Evolutionary conservation across 2,888 invertebrate species (phyloP).

Genomic region (Eupeodes latifasciatus): DNA sequence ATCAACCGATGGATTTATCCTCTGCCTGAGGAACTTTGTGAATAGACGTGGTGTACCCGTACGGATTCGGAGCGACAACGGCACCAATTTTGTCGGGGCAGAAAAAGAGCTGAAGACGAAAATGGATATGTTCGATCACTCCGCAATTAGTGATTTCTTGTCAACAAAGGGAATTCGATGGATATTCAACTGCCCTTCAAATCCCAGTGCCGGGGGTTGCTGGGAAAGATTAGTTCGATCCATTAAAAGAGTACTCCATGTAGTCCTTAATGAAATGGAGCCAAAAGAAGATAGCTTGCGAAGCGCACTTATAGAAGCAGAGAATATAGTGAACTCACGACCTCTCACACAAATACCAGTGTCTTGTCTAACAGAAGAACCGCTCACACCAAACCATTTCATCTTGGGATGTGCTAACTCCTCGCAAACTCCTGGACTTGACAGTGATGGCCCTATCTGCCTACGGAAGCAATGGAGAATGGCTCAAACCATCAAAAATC

Average conservation of each 20-base stretch:
- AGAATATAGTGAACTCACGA: no score
- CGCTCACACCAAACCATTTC: no score
- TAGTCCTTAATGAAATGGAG: neutral
- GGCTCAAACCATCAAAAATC: no score
- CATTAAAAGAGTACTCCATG: constrained; percentile 59
- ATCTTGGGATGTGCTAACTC: no score
- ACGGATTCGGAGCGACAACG: no score
- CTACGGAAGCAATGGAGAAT: no score
- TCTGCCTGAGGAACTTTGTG: constrained; percentile 23
- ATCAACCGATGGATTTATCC: neutral
- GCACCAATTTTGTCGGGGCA: constrained; percentile 66
- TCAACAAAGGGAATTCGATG: constrained; percentile 44
- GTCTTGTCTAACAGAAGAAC: no score
- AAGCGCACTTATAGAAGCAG: no score
- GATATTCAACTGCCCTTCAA: constrained; percentile 35
- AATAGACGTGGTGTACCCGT: constrained; percentile 61
- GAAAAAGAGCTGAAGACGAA: constrained; percentile 48
- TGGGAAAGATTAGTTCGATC: constrained; percentile 76
- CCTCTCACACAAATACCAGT: no score
- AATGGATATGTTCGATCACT: constrained; percentile 42
- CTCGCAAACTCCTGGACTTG: no score
- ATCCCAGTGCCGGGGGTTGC: constrained; percentile 63
- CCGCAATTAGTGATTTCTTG: constrained; percentile 45
- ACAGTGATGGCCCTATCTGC: no score
- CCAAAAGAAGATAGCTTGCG: neutral